Evolutionary conservation across 1,140 invertebrate species (phyloP), one percentile per base, ranked within the genome.

Genomic region (Brachionus koreanus): DNA sequence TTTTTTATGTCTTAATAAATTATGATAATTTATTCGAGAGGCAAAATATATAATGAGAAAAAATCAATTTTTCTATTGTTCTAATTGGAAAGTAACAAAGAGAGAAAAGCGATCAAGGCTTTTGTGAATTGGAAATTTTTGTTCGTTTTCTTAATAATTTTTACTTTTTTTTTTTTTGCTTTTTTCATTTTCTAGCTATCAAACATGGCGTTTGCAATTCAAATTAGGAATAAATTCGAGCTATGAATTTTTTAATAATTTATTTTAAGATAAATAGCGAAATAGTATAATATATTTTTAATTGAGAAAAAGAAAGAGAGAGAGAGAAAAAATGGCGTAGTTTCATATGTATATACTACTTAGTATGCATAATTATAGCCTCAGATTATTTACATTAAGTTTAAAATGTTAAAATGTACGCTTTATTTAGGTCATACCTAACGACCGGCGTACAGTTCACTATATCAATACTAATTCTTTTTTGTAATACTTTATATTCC

Each of bases 1-100:
- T 29, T 29, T 29, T 3, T 3, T 29, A 29, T 29, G 29, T 29
- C 29, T 29, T 29, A 16, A 57, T 2, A 4, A 57, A 69, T 69
- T 69, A 37, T 69, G 39, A 69, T 69, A 69, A 69, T 69, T 69
- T 69, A 69, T 69, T 69, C 37, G 39, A 39, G n/a, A 63, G 23
- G n/a, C 61, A 19, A 63, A 39, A 69, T n/a, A 7, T 69, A 23
- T n/a, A 57, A 46, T n/a, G 29, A 23, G 37, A 6, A 69, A 67
- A 63, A 69, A 69, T 69, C 65, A 69, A 69, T 69, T 69, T 69
- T 69, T 69, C 16, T 52, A 19, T 19, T 52, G 49, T 52, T 52
- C 49, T 69, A 69, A 69, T 69, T 69, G 65, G 65, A 37, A 69
- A 69, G n/a, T 16, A 57, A 23, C 16, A 12, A 25, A 6, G 29